Evolutionary conservation across 2,113 vertebrate genomes (phyloP).

Genomic region (Dermatemys mawii): DNA sequence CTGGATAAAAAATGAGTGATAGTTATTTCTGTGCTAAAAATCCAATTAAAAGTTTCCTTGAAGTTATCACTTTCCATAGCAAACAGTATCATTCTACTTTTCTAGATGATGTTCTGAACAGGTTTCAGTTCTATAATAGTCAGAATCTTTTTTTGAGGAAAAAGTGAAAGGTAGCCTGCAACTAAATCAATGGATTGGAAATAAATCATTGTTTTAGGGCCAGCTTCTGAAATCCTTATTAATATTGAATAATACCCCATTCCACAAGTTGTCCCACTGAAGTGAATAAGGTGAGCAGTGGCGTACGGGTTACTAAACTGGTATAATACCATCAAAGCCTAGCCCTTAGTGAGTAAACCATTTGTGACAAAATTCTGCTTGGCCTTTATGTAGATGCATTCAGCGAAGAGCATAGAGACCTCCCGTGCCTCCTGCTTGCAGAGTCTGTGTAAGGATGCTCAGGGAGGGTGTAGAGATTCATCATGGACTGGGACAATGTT

Average conservation of each 20-base stretch:
- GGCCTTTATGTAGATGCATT: not conserved
- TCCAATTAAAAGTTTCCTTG: not conserved
- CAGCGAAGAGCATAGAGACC: not conserved
- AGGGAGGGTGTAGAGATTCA: not conserved
- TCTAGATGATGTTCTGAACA: not conserved
- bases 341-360: not conserved
- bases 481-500: not conserved
- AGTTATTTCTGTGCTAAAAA: slow-evolving; percentile 2
- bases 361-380: not conserved
- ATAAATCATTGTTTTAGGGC: not conserved
- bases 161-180: not conserved
- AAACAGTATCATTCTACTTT: not conserved
- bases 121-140: not conserved
- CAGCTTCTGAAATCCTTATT: not conserved
- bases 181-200: not conserved
- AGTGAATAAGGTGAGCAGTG: not conserved
- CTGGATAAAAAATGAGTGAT: not conserved
- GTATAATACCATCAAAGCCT: not conserved
- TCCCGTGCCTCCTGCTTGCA: accelerated
- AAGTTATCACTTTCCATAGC: not conserved
- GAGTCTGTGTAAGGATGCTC: not conserved
- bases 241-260: not conserved
- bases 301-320: not conserved
- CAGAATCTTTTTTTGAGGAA: not conserved
- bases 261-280: not conserved